Evolutionary conservation across 2,113 vertebrate genomes (phyloP), one percentile per base, ranked within the genome.

Genomic region (Psilopsiagon aurifrons): DNA sequence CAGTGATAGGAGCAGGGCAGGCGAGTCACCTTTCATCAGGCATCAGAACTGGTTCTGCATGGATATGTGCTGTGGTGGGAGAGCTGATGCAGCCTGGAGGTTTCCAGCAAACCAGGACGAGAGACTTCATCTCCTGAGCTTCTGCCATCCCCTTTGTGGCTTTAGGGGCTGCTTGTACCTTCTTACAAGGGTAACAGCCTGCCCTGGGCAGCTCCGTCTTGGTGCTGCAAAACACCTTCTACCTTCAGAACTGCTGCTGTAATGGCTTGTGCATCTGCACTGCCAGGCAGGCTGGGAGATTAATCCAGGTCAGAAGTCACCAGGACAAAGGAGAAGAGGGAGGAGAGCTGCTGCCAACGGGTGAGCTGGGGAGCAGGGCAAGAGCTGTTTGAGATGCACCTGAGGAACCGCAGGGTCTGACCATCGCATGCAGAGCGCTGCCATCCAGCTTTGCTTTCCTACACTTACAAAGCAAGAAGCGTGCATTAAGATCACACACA

Each of bases 41-140:
- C 35, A 2, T 47, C 51, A 29, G 76, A 86, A 75, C 83, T 0
- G 2, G 90, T 81, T 92, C 85, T 54, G 70, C 4, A 1, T 39
- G 73, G 47, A 64, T 66, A 75, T 0, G 0, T 43, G 63, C 33
- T 0, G 5, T 1, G 15, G 28, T 6, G 87, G 87, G 59, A 92
- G 74, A 70, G 82, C 77, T 49, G 83, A 4, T 33, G 76, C n/a
- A 60, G 69, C 83, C 28, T 47, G 6, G 41, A 39, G 39, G 49
- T 54, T 83, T 80, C 51, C 66, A 71, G 80, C 74, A 70, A 93
- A 62, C 17, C 28, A 75, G 64, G 35, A 39, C 0, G 8, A 63
- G 63, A 59, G 37, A 10, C 51, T 63, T 80, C 11, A 47, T 46
- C 57, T 90, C 43, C 66, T 52, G 67, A 90, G 73, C 69, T 82